Base-by-base conservation (phyloP, 2,888 invertebrate genomes). In the Ormyrus rosae region DNA sequence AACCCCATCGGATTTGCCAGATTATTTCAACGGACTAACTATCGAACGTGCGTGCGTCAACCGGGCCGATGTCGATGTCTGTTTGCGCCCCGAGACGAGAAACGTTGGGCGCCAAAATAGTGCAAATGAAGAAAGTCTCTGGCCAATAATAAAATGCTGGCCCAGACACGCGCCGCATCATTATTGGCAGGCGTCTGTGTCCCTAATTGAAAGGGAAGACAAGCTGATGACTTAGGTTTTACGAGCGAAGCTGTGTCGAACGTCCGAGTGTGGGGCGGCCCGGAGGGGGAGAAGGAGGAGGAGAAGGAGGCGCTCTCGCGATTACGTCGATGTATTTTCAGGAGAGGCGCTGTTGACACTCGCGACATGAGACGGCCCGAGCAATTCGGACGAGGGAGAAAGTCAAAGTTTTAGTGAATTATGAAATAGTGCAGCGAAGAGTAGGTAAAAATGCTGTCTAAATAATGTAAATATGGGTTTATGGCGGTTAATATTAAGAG, bases 191-290 rank as follows among this genome's bases (percentile, higher is more conserved):
- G 34, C 34, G 34, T 34, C 34, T 3, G 34, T 3, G 34, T 34
- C 34, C 34, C 34, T 34, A 81, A 84, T 84, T 81, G 81, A 83
- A 80, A 50, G 71, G 74, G 65, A 82, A 81, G 82, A 80, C 71
- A 79, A 81, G 67, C 81, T 82, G 83, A 85, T 85, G 83, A 84
- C 83, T 83, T 82, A 84, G 83, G 84, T 78, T 86, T 86, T 86
- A 86, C 83, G 85, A 85, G 83, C 75, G 70, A 69, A 76, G 34
- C 34, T 34, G 34, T 0, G 34, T 3, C 34, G 46, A 65, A 74
- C 55, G 13, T 45, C 34, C 34, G 34, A 34, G 34, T 34, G 34
- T 1, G 34, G 34, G 34, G 34, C 1, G 34, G 34, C 2, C 19
- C 19, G 34, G 5, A 34, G 55, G 19, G 19, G n/a, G 11, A 45